Conservation (phyloP, 2,888 invertebrate genomes). For the Cryptus armator region DNA sequence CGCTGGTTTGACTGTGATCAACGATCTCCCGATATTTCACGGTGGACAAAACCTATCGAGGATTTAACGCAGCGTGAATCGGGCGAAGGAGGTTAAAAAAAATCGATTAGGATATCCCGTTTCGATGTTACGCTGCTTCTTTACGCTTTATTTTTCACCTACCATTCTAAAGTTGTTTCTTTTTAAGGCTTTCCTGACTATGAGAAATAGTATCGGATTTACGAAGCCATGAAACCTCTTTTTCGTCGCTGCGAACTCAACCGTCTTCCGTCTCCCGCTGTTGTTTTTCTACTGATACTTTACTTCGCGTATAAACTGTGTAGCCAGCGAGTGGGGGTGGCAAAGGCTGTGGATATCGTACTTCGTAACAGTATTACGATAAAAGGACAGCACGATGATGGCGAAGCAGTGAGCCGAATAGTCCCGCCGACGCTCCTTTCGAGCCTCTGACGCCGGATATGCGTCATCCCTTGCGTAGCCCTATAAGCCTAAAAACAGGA, state of each 20-base stretch:
- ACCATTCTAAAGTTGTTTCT: conserved; percentile 3
- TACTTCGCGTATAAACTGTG: background rate
- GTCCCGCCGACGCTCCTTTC: conserved; percentile 12
- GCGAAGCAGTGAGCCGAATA: conserved; percentile 41
- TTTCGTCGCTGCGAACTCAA: conserved; percentile 4
- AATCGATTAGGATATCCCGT: background rate
- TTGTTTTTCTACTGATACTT: conserved; percentile 5
- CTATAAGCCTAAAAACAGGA: conserved; percentile 34
- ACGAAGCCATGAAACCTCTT: conserved; percentile 55
- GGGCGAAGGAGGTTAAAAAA: conserved; percentile 3
- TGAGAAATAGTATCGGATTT: conserved; percentile 54
- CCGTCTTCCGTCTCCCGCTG: background rate
- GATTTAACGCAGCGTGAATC: background rate
- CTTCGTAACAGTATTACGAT: conserved; percentile 22
- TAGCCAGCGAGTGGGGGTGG: background rate
- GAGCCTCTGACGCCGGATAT: conserved; percentile 60
- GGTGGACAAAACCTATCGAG: background rate
- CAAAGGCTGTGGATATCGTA: background rate
- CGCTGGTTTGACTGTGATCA: background rate
- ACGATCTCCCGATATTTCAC: background rate
- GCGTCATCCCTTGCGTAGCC: conserved; percentile 65
- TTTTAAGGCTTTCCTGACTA: conserved; percentile 2
- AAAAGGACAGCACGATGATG: conserved; percentile 31
- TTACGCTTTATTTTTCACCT: background rate
- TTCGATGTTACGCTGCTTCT: background rate